Evolutionary conservation across 30 jellyfish, hydroid and myxozoan species (phyloP), one percentile per base, ranked within the genome.

Genomic region (Aurelia aurita complex sp. Pacific): DNA sequence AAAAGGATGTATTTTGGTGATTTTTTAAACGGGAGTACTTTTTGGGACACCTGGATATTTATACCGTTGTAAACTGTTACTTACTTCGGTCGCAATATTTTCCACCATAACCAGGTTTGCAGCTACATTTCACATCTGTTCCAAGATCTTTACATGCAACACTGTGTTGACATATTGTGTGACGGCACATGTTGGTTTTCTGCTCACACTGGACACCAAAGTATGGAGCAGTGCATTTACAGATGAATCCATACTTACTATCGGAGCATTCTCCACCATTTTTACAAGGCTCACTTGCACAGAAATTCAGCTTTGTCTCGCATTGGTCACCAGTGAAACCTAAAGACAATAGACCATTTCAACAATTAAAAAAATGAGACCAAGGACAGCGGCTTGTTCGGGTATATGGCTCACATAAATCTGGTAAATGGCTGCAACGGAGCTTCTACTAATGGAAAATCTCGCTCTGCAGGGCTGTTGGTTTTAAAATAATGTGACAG

Each of bases 91-190:
- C 99, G 54, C 99, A 94, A 36, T 74, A 80, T 74, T 84, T 89
- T 43, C 99, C 99, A 14, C 98, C 89, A 72, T 76, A 94, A 61
- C 97, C 97, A 4, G 99, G 97, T 36, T 92, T 79, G 85, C 99
- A 94, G 8, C 61, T 42, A 76, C 99, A 94, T 55, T 81, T 73
- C 15, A 94, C 94, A 74, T 89, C 95, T 16, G 89, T 85, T 62
- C 91, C 96, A 55, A 64, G 80, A 51, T 97, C 89, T n/a, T 53
- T 63, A 57, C 99, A 94, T 3, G 61, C 79, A 4, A 97, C 99
- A 13, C 95, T 92, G 81, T 94, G 94, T 67, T 94, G 81, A 63
- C 99, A 94, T 50, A 70, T 74, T 52, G 90, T 94, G 57, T 94
- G 92, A 14, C 29, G 67, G 82, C 99, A 94, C 99, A 94, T 94